Evolutionary conservation across 2,113 vertebrate species (phyloP), one percentile per base, ranked within the genome.

Genomic region (Neotoma lepida): DNA sequence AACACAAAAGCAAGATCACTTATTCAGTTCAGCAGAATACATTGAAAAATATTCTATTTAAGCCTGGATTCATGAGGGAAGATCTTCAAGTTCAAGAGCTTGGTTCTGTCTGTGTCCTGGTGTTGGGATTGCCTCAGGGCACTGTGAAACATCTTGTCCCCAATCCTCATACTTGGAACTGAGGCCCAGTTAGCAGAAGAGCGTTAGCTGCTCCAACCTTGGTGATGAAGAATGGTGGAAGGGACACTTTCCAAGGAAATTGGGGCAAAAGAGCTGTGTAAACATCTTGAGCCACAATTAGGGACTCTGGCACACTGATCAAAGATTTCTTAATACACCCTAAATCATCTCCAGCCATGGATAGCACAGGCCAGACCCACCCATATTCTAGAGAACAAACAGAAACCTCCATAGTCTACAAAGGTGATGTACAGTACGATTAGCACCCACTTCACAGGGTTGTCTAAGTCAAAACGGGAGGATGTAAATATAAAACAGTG

Each of bases 41-140:
- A n/a, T 41, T 90, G 85, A 49, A 92, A 92, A 74, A 39, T 51
- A 35, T 33, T 64, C 58, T 63, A 46, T 87, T 46, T 95, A 64
- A 81, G 41, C 77, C 8, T 66, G 26, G 46, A 33, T 82, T 26
- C 26, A 15, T 44, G 3, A 63, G 68, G 58, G 39, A 90, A 26
- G 30, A 39, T 54, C 56, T 64, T 74, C 26, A 54, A 14, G 30
- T 33, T 17, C 24, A 73, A 51, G 46, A 44, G n/a, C 17, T 9
- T 12, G 56, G 61, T 73, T 9, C 39, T 46, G 0, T 28, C 39
- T 0, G 10, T 68, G 86, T 1, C 0, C 70, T 22, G 4, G 58
- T 54, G 22, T 49, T 86, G 3, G 0, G 66, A 24, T 41, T 9
- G 1, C 39, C 63, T 46, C 54, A 35, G 86, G 5, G 5, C 41